Conservation (phyloP, 1,140 invertebrate genomes). For the Penaeus vannamei region DNA sequence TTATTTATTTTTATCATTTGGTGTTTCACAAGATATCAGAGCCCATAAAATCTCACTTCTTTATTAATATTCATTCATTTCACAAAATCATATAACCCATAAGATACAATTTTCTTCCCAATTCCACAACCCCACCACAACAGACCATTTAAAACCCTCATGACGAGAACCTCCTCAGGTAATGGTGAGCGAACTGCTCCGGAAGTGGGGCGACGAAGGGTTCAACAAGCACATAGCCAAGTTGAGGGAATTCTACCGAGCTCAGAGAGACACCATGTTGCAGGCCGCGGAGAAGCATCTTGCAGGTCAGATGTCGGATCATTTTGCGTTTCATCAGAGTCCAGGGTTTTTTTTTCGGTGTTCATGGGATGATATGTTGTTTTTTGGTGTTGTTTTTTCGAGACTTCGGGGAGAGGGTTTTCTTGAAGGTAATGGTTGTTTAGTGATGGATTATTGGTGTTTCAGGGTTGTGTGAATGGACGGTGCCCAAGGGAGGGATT, state of each 20-base stretch:
- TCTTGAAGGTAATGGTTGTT: not conserved
- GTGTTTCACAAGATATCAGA: too few relatives aligned
- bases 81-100: too few relatives aligned
- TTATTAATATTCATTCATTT: too few relatives aligned
- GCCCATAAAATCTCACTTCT: too few relatives aligned
- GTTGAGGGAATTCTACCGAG: slow-evolving; percentile 79
- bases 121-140: too few relatives aligned
- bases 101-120: too few relatives aligned
- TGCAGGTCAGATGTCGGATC: slow-evolving; percentile 63
- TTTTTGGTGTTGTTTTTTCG: not conserved
- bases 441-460: not conserved
- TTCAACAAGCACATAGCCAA: slow-evolving; percentile 77
- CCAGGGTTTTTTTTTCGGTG: too few relatives aligned
- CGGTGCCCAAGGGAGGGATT: slow-evolving; percentile 80
- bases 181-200: slow-evolving; percentile 77
- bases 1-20: too few relatives aligned
- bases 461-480: slow-evolving; percentile 78
- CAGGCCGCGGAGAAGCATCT: slow-evolving; percentile 78
- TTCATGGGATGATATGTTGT: not conserved
- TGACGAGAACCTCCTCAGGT: slow-evolving; percentile 74
- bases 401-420: not conserved
- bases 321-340: too few relatives aligned
- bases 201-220: slow-evolving; percentile 77
- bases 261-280: slow-evolving; percentile 77
- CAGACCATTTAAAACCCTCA: too few relatives aligned